Evolutionary conservation across 2,113 vertebrate species (phyloP), one percentile per base, ranked within the genome.

Genomic region (Proterorhinus semilunaris): DNA sequence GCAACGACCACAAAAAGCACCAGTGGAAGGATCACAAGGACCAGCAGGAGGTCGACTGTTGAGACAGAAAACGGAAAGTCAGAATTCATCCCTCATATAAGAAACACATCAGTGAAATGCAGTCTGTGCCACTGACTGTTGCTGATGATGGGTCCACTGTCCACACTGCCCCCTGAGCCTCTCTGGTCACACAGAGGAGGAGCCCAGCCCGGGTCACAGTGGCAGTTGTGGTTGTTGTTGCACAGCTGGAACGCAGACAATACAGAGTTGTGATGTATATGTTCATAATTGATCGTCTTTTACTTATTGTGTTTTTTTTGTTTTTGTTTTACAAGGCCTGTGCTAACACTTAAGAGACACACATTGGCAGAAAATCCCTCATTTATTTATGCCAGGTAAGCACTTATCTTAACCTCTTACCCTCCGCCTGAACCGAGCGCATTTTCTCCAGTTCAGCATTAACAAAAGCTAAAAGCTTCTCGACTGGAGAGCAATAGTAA

Each of bases 151-250:
- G 95, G 95, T 10, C 96, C 98, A n/a, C 98, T 98, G 87, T 99
- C 95, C 0, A 95, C 10, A 73, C 98, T 99, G 15, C 98, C 98
- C 10, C 98, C 98, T 0, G 81, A 81, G n/a, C 98, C 98, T 0
- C 58, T 54, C 7, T 91, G 88, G 69, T 87, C 85, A 77, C 98
- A 99, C 82, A 91, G 91, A 0, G 97, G 98, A 2, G 98, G 98
- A 0, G 93, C 94, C 98, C 98, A 99, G 21, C 96, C 96, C 0
- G 27, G 44, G 45, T 90, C 53, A 74, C 98, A 99, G 85, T 99
- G 96, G 81, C 97, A 99, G 87, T 99, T 96, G 71, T 94, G 93
- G 84, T 97, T 96, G 87, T 98, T 99, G 89, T 99, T 99, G 89
- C 98, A 99, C 62, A 96, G 87, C 98, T 99, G 74, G 21, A 49